Conservation (phyloP, 2,797 vertebrate genomes). For the Spinus pinus region DNA sequence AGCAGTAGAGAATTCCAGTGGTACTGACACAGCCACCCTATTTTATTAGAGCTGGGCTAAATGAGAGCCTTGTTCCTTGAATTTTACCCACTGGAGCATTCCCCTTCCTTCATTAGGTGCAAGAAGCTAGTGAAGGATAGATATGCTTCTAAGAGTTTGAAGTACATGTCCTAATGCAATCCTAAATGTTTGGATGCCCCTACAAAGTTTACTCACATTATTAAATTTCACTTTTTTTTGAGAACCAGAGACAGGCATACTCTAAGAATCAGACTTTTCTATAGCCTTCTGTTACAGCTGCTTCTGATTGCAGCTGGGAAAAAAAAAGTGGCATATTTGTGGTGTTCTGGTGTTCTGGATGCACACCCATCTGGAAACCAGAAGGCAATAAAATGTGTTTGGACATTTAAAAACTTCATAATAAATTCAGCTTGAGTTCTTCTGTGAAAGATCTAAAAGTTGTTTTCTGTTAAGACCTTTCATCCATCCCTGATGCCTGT, state of each 20-base stretch:
- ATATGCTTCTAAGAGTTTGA: not conserved
- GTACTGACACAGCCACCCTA: not conserved
- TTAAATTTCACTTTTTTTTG: not conserved
- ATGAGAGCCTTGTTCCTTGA: not conserved
- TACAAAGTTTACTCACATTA: not conserved
- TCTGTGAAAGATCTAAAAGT: not conserved
- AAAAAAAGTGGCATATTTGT: conserved; percentile 5
- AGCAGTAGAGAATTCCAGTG: not conserved
- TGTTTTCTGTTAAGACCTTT: not conserved
- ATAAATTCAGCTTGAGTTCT: not conserved
- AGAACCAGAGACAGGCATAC: not conserved
- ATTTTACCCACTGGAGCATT: not conserved
- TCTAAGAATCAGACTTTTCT: not conserved
- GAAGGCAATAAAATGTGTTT: conserved; percentile 22
- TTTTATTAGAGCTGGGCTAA: not conserved
- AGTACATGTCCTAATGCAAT: not conserved
- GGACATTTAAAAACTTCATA: not conserved
- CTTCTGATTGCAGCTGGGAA: not conserved
- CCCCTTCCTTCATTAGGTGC: not conserved
- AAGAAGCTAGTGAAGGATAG: not conserved
- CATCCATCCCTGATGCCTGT: not conserved
- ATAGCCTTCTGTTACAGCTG: conserved; percentile 6
- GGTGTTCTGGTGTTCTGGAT: conserved; percentile 9
- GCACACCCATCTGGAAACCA: conserved; percentile 14
- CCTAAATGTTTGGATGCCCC: not conserved